Conservation (phyloP, 1,140 invertebrate species). For the Drosophila punjabiensis region DNA sequence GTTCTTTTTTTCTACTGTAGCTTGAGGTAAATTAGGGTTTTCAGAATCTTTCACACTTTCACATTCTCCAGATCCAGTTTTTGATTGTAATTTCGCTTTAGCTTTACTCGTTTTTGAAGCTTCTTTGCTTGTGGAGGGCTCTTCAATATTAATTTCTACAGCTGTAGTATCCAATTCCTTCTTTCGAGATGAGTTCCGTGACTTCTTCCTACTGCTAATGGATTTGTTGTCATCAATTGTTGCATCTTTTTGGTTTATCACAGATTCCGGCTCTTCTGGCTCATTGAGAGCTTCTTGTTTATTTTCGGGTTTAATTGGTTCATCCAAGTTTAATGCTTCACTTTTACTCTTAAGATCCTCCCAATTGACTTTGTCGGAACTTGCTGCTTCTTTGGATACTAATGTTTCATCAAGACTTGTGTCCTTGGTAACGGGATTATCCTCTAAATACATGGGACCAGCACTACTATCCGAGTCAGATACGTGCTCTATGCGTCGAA, state of each 20-base stretch:
- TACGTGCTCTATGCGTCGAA: not conserved
- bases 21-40: not conserved
- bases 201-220: not conserved
- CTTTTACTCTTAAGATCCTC: not conserved
- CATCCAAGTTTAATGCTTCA: not conserved
- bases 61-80: not conserved
- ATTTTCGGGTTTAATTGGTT: not conserved
- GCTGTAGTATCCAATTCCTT: too few relatives aligned
- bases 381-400: not conserved
- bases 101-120: not conserved
- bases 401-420: not conserved
- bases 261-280: not conserved
- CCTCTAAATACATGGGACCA: conserved; percentile 5
- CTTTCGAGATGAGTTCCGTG: not conserved
- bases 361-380: not conserved
- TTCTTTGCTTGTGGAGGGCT: not conserved
- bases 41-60: not conserved
- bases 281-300: not conserved
- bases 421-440: not conserved
- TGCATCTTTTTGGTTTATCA: conserved; percentile 14
- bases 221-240: not conserved
- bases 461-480: conserved; percentile 12
- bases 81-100: not conserved
- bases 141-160: not conserved
- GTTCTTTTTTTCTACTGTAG: not conserved